Evolutionary conservation across 1,140 invertebrate species (phyloP).

Genomic region (Lordiphosa mommai): DNA sequence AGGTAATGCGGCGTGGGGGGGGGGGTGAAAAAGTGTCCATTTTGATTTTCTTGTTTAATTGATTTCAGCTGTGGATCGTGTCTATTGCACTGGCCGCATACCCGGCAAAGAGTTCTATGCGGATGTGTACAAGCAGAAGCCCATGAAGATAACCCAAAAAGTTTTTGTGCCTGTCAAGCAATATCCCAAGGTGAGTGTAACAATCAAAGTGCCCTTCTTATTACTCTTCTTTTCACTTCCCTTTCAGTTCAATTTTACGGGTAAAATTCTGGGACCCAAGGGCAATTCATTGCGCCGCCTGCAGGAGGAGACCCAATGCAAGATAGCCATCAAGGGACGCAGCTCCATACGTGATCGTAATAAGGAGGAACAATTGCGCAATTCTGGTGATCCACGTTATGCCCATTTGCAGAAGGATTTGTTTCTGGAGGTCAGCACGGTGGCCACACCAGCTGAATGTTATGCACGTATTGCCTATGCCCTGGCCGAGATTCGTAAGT

Average conservation of each 20-base stretch:
- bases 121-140: slow-evolving; percentile 82
- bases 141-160: slow-evolving; percentile 89
- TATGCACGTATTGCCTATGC: slow-evolving; percentile 92
- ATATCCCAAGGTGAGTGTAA: slow-evolving; percentile 87
- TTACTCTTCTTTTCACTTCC: neutral
- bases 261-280: slow-evolving; percentile 94
- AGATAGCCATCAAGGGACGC: slow-evolving; percentile 93
- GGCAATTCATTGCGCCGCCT: slow-evolving; percentile 92
- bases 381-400: slow-evolving; percentile 91
- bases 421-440: slow-evolving; percentile 92
- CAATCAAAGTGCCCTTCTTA: neutral
- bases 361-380: slow-evolving; percentile 93
- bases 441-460: slow-evolving; percentile 91
- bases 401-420: slow-evolving; percentile 93
- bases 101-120: slow-evolving; percentile 72
- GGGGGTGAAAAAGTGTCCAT: neutral
- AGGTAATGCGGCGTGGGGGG: no score
- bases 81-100: slow-evolving; percentile 70
- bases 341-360: slow-evolving; percentile 93
- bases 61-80: slow-evolving; percentile 55
- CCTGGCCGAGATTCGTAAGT: slow-evolving; percentile 87
- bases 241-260: slow-evolving; percentile 93
- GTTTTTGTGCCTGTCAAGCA: slow-evolving; percentile 89
- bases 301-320: slow-evolving; percentile 94
- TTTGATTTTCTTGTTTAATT: neutral